Base-by-base conservation (phyloP, 1,140 invertebrate species). In the Patella vulgata region DNA sequence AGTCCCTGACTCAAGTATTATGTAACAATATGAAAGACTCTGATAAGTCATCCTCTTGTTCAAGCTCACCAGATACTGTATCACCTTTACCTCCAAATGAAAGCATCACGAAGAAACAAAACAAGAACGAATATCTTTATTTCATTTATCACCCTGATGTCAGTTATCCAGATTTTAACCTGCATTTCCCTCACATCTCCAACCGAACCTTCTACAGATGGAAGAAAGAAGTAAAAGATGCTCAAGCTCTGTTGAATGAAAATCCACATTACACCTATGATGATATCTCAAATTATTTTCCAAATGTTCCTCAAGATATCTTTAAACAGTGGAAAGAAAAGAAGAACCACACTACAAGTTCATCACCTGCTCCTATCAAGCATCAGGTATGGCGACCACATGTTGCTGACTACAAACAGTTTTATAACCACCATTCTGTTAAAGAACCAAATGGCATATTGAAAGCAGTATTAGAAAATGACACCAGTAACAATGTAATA, bases 131-230 rank as follows among this genome's bases (percentile, higher is more conserved):
- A 48, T 62, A 57, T 50, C 33, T 55, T 1, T 66, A 59, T 52
- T 50, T 70, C 3, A 59, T 63, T 33, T 52, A 53, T 43, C 62
- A 63, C 39, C 68, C 68, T 23, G 27, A 55, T 17, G 39, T 66
- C 19, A 63, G 63, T 44, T 66, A 66, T 51, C 23, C 59, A 6
- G 44, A 60, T 4, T 66, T 70, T 48, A 40, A 59, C 19, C 50
- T 33, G 5, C 46, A 57, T 17, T 70, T 53, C 46, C 63, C 68
- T 19, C 50, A 44, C 51, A 53, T 58, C 14, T 70, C 68, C 25
- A 51, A 60, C 19, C 33, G 68, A 30, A 70, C 59, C 12, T 70
- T 70, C 50, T 66, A 70, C 47, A 48, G 68, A 36, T 68, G 66
- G 66, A 58, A 62, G 21, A 53, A 62, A 21, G 56, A 68, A 47